Evolutionary conservation across 2,797 vertebrate genomes (phyloP).

Genomic region (Lateolabrax maculatus): DNA sequence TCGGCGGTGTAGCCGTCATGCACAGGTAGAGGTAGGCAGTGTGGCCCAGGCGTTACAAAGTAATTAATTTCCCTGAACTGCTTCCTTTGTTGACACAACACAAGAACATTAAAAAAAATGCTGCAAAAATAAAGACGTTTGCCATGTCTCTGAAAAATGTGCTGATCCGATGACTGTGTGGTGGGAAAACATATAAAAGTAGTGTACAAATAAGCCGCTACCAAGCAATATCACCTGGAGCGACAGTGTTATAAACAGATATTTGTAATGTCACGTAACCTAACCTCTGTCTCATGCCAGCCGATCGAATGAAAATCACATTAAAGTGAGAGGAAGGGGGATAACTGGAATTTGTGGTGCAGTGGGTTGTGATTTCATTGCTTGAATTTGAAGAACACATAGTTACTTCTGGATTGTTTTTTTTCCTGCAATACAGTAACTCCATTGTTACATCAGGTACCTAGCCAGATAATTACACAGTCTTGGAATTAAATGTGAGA

Average conservation of each 20-base stretch:
- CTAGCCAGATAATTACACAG: constrained; percentile 37
- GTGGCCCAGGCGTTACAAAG: too few relatives aligned
- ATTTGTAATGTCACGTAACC: constrained; percentile 67
- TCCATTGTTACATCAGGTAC: constrained; percentile 22
- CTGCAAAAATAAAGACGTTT: constrained; percentile 53
- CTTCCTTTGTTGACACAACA: constrained; percentile 42
- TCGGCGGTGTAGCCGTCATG: too few relatives aligned
- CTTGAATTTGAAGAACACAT: constrained; percentile 43
- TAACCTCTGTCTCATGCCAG: constrained; percentile 59
- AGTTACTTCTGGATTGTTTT: constrained; percentile 41
- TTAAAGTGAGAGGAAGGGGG: constrained; percentile 67
- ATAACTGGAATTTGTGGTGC: constrained; percentile 66
- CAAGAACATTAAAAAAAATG: constrained; percentile 28
- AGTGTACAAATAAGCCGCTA: constrained; percentile 62
- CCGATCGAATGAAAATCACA: constrained; percentile 71
- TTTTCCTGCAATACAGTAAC: constrained; percentile 19
- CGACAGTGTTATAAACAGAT: constrained; percentile 68
- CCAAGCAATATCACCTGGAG: constrained; percentile 65
- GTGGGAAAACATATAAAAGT: constrained; percentile 54
- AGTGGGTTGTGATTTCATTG: constrained; percentile 54
- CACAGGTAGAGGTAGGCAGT: too few relatives aligned
- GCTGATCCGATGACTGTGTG: constrained; percentile 42
- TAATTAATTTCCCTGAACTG: constrained; percentile 37
- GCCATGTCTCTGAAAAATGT: constrained; percentile 52
- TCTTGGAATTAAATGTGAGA: constrained; percentile 48